Percentiles rank a stretch among this genome's conserved stretches.
phyloP scores from a whole-genome alignment of 2,797 vertebrate species.

The Chelonia mydas region DNA sequence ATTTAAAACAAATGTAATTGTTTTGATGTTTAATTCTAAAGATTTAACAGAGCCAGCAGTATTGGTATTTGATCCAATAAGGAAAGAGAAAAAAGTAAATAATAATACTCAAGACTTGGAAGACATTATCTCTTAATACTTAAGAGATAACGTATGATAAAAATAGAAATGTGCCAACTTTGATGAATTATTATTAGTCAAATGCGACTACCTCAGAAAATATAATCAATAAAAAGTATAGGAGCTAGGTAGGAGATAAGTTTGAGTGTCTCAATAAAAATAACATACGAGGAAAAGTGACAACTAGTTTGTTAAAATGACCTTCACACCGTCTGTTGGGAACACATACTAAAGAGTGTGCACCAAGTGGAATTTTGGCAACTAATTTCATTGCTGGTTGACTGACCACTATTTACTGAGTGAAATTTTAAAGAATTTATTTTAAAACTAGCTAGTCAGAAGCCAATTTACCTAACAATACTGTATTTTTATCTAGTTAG shows the following conservation, averaged over 20 bases:
- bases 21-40: background rate
- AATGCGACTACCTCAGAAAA: background rate
- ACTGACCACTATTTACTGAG: background rate
- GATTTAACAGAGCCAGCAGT: background rate
- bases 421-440: background rate
- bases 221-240: background rate
- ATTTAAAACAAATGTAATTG: background rate
- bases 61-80: background rate
- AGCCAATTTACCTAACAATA: background rate
- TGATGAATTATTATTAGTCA: background rate
- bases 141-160: background rate
- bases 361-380: background rate
- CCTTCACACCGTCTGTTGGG: fast-evolving
- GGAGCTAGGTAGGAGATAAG: background rate
- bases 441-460: background rate
- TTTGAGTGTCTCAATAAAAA: background rate
- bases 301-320: background rate
- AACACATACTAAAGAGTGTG: background rate
- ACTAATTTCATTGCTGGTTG: background rate
- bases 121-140: background rate
- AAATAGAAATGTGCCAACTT: background rate
- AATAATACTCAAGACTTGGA: background rate
- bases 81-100: background rate
- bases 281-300: background rate
- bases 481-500: background rate